A percentile compares a stretch with the other conserved stretches of the same genome.
Conservation (phyloP, 1,140 invertebrate genomes). For the Papilio aristodemus region DNA sequence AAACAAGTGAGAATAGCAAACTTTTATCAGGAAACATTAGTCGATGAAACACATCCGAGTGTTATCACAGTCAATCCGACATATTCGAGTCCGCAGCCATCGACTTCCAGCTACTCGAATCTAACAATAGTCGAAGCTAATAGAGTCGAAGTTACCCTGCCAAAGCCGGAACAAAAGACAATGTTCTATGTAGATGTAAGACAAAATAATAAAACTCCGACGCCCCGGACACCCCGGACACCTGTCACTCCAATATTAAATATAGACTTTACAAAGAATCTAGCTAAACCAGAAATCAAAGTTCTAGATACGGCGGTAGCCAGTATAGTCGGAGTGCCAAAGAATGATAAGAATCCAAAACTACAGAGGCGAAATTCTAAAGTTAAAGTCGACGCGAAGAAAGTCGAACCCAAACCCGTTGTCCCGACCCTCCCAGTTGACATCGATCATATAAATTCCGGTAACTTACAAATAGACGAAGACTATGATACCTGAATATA, state of each 20-base stretch:
- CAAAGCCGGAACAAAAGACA: constrained; percentile 47
- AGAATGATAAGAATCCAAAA: constrained; percentile 50
- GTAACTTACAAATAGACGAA: constrained; percentile 73
- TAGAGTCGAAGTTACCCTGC: constrained; percentile 51
- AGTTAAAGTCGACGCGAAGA: constrained; percentile 52
- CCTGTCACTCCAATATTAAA: constrained; percentile 65
- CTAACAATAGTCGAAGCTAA: constrained; percentile 45
- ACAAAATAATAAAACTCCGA: constrained; percentile 36
- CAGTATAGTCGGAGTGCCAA: constrained; percentile 49
- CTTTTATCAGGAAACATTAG: constrained; percentile 71
- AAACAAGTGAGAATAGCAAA: constrained; percentile 61
- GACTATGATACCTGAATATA: constrained; percentile 76
- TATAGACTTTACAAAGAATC: constrained; percentile 69
- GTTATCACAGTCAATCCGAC: constrained; percentile 69
- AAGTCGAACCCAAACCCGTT: constrained; percentile 47
- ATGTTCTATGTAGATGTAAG: constrained; percentile 46
- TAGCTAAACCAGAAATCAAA: constrained; percentile 69
- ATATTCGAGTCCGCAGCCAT: constrained; percentile 65
- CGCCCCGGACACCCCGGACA: constrained; percentile 38
- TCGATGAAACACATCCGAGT: constrained; percentile 59
- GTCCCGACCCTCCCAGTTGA: constrained; percentile 43
- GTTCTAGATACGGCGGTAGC: constrained; percentile 58
- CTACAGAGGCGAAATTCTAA: constrained; percentile 63
- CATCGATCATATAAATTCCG: constrained; percentile 64
- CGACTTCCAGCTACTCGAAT: constrained; percentile 58